Percentiles rank a stretch among this genome's conserved stretches.
These are phyloP conservation scores for Cnemophilus loriae DNA, from an alignment of 2,113 vertebrate genomes.

Conservation along the genomic window DNA sequence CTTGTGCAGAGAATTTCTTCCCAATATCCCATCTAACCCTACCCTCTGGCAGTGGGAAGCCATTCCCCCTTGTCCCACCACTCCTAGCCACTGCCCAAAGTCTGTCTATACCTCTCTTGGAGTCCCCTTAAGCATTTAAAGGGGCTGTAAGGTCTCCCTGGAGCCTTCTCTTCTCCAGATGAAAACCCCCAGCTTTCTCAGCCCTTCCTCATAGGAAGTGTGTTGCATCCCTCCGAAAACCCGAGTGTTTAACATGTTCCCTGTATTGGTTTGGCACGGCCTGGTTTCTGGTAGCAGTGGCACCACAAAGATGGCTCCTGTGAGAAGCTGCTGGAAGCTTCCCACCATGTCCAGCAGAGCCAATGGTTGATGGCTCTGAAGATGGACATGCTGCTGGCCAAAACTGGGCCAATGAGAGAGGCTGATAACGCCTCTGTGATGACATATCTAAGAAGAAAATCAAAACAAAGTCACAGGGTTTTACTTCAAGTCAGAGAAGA, in stretches of 20 bases:
- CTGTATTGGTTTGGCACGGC: no score
- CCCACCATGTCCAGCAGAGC: no score
- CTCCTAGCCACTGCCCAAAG: not conserved
- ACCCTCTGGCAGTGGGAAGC: not conserved
- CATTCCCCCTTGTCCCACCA: not conserved
- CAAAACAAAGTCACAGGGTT: no score
- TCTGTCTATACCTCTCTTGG: not conserved
- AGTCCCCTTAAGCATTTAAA: not conserved
- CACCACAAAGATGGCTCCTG: no score
- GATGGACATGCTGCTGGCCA: no score
- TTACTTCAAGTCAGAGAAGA: no score
- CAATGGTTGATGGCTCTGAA: no score
- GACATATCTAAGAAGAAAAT: no score
- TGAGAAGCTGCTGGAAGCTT: no score
- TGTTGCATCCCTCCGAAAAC: not conserved
- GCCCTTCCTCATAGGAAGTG: not conserved
- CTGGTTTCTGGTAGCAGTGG: no score
- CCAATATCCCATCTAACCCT: not conserved
- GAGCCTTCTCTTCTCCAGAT: not conserved
- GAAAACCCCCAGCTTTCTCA: not conserved
- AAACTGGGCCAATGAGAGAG: no score
- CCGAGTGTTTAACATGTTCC: accelerated
- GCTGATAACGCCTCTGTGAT: no score
- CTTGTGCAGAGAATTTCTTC: not conserved
- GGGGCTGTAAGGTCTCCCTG: not conserved